These are phyloP conservation scores for Prionailurus viverrinus DNA, from an alignment of 2,113 vertebrate species.

Conservation along the genomic window DNA sequence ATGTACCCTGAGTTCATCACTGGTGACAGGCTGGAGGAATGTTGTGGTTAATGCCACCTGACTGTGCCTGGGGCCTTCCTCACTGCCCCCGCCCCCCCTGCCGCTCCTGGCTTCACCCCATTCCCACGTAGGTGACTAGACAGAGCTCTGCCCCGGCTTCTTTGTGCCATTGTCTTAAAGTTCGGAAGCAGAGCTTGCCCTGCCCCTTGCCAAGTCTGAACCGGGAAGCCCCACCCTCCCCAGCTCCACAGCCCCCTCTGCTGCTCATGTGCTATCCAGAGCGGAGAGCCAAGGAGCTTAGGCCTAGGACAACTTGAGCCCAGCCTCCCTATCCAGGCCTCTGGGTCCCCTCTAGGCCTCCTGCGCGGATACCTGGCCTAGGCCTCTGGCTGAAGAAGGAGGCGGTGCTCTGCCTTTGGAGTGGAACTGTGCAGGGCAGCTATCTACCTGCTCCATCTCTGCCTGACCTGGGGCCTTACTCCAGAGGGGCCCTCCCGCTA, in stretches of 20 bases:
- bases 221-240: neutral
- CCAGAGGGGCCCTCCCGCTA: neutral
- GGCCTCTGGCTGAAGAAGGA: neutral
- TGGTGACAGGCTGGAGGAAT: neutral
- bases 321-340: neutral
- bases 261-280: neutral
- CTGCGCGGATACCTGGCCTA: neutral
- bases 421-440: neutral
- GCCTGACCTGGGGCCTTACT: neutral
- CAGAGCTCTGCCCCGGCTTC: neutral
- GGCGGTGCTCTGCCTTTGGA: neutral
- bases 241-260: slow-evolving; percentile 60
- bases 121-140: neutral
- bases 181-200: neutral
- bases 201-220: neutral
- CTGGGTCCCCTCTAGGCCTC: neutral
- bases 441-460: neutral
- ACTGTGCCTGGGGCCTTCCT: neutral
- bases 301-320: neutral
- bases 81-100: too few species aligned
- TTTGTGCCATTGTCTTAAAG: slow-evolving; percentile 42
- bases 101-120: neutral
- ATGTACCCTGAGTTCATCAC: neutral
- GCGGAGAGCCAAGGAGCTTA: neutral
- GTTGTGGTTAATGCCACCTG: neutral